phyloP scores from a whole-genome alignment of 2,113 vertebrate genomes.

The Anoura caudifer region DNA sequence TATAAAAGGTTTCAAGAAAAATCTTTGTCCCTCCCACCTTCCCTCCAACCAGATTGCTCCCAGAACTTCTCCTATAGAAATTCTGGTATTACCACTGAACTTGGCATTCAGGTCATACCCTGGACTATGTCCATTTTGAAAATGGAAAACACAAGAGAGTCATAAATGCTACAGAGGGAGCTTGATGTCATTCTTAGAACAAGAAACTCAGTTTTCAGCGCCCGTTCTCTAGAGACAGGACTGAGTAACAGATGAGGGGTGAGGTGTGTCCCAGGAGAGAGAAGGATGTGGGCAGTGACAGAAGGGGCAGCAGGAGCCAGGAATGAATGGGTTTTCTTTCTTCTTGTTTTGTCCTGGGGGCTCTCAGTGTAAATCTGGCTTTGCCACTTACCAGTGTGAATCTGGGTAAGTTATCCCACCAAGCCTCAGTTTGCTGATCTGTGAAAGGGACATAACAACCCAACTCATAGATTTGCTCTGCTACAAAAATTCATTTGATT shows the following conservation, averaged over 20 bases:
- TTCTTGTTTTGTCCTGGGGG: neutral
- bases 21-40: neutral
- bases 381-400: neutral
- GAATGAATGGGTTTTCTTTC: neutral
- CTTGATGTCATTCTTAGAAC: neutral
- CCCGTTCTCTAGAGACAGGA: neutral
- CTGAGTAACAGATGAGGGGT: neutral
- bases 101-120: neutral
- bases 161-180: neutral
- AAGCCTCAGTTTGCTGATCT: neutral
- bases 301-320: neutral
- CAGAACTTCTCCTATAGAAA: neutral
- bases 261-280: neutral
- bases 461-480: neutral
- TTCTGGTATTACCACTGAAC: neutral
- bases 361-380: neutral
- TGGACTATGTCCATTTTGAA: neutral
- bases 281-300: neutral
- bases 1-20: neutral
- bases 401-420: neutral
- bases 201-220: neutral
- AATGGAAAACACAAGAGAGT: neutral
- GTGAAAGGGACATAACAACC: neutral
- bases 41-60: neutral
- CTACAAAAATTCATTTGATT: neutral